These are phyloP conservation scores for Onthophagus sagittarius DNA, from an alignment of 2,888 invertebrate genomes.

Conservation along the genomic window DNA sequence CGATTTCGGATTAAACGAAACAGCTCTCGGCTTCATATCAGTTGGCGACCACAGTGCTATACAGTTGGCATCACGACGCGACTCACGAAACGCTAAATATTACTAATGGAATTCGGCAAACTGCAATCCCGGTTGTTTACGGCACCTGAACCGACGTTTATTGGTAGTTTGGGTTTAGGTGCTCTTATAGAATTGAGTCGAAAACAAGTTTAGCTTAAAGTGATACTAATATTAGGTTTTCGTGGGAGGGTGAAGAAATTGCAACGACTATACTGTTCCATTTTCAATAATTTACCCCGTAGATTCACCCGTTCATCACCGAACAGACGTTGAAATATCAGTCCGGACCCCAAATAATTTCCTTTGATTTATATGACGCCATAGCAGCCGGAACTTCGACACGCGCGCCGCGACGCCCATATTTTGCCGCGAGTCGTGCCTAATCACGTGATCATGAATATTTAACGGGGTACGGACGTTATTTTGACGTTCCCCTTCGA, in stretches of 20 bases:
- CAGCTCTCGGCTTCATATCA: not conserved
- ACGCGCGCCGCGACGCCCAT: not conserved
- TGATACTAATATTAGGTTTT: not conserved
- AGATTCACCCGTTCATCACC: not conserved
- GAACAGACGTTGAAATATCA: not conserved
- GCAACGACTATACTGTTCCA: not conserved
- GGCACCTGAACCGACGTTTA: not conserved
- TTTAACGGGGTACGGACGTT: not conserved
- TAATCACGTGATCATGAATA: not conserved
- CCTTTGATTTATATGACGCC: not conserved
- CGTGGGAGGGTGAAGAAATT: not conserved
- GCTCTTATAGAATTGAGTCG: not conserved
- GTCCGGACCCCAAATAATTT: not conserved
- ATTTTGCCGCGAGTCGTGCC: not conserved
- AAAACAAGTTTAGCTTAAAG: not conserved
- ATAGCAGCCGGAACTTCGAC: not conserved
- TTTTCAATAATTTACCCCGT: not conserved
- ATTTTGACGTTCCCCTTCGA: not conserved
- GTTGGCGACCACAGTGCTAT: not conserved
- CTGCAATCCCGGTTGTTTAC: not conserved
- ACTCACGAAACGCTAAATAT: not conserved
- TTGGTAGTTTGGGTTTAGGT: not conserved
- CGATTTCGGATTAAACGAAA: not conserved
- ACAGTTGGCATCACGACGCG: not conserved
- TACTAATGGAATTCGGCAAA: not conserved